phyloP scores from a whole-genome alignment of 92 coral and sea anemone genomes.

The Epizoanthus stellaris region DNA sequence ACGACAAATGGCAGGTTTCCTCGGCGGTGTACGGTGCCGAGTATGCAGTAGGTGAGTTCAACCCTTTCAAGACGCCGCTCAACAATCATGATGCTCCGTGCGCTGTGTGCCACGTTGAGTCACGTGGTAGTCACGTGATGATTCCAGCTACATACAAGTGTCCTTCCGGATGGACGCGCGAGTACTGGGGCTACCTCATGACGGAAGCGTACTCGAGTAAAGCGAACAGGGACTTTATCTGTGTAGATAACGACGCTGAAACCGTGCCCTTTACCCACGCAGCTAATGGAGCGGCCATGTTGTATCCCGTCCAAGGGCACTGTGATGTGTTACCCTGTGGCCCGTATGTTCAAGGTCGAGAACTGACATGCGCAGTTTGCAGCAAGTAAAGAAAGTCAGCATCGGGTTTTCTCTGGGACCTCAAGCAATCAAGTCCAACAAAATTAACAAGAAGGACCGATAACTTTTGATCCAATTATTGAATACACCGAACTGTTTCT shows the following conservation, averaged over 20 bases:
- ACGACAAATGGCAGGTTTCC: conserved; percentile 17
- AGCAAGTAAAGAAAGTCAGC: conserved; percentile 56
- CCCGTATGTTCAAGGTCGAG: conserved; percentile 59
- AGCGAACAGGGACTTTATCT: conserved; percentile 66
- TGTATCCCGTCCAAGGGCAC: conserved; percentile 23
- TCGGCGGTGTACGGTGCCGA: conserved; percentile 65
- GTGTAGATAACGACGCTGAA: conserved; percentile 80
- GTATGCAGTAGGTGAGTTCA: conserved; percentile 9
- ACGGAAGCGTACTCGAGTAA: conserved; percentile 51
- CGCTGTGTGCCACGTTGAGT: conserved; percentile 79
- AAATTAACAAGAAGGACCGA: too few species aligned
- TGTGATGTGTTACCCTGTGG: conserved; percentile 11
- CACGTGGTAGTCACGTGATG: conserved; percentile 81
- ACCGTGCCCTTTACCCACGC: conserved; percentile 54
- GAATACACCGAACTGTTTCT: too few species aligned
- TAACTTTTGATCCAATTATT: too few species aligned
- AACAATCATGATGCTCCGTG: conserved; percentile 70
- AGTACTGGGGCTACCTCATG: conserved; percentile 89
- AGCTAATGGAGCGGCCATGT: conserved; percentile 60
- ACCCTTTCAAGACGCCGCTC: too few species aligned
- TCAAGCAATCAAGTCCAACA: too few species aligned
- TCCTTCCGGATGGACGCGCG: conserved; percentile 83
- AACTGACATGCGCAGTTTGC: conserved; percentile 89
- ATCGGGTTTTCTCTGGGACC: too few species aligned
- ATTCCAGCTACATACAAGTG: conserved; percentile 84